Conservation (phyloP, 2,797 vertebrate genomes). For the Rallus crepitans region DNA sequence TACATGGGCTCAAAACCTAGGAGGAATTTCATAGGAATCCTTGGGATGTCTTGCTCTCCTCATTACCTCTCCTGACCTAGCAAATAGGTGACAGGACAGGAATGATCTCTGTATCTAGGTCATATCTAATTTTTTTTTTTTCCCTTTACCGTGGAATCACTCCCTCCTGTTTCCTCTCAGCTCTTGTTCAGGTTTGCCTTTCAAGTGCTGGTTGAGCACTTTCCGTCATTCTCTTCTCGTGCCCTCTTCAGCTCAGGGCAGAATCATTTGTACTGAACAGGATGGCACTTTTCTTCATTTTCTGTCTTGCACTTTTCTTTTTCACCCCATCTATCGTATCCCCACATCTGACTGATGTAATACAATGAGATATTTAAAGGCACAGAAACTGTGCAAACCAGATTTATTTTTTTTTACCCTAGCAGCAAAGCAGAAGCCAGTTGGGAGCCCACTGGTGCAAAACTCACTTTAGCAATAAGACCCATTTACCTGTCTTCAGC, state of each 20-base stretch:
- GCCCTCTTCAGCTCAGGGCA: background rate
- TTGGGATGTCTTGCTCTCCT: background rate
- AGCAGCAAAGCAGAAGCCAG: background rate
- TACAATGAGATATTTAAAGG: background rate
- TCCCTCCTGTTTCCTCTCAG: background rate
- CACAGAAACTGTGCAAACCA: background rate
- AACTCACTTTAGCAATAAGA: background rate
- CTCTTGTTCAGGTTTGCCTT: background rate
- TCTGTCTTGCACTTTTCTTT: background rate
- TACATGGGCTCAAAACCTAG: background rate
- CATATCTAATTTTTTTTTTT: constrained; percentile 24
- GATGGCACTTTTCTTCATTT: background rate
- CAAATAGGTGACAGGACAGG: background rate
- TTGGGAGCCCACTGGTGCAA: background rate
- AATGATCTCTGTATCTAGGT: constrained; percentile 6
- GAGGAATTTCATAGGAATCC: background rate
- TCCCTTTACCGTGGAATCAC: background rate
- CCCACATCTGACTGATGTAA: background rate
- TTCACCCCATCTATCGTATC: background rate
- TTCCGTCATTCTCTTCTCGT: background rate
- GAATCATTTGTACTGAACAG: background rate
- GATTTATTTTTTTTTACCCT: background rate
- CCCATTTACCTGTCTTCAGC: background rate
- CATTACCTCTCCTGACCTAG: background rate
- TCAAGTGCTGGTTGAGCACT: background rate